These are phyloP conservation scores for Danio jaintianensis DNA, from an alignment of 2,797 vertebrate genomes.

Conservation along the genomic window DNA sequence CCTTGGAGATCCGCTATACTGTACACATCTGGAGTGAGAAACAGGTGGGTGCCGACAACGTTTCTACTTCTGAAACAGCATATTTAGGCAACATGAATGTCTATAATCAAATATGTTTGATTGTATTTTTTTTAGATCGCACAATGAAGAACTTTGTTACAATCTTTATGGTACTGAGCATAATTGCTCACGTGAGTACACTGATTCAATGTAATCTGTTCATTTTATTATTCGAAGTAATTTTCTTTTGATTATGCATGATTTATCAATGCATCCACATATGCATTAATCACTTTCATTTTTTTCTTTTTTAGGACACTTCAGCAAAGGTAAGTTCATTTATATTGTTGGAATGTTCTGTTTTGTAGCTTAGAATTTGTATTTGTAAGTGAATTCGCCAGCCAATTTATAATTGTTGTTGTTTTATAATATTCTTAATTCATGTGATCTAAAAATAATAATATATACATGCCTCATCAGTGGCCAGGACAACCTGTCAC, in stretches of 20 bases:
- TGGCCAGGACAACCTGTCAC: too few relatives aligned
- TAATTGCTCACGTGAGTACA: constrained; percentile 40
- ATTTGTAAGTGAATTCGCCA: too few relatives aligned
- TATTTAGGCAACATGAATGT: background rate
- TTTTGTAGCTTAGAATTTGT: too few relatives aligned
- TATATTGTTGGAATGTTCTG: background rate
- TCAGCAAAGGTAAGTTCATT: constrained; percentile 52
- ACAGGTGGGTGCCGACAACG: constrained; percentile 41
- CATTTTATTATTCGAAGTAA: background rate
- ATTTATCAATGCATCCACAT: background rate
- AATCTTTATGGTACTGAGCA: constrained; percentile 32
- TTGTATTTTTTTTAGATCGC: constrained; percentile 14
- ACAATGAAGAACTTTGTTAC: constrained; percentile 48
- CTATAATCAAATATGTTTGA: background rate
- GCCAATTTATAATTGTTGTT: too few relatives aligned
- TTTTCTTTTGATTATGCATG: background rate
- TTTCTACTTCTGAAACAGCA: background rate
- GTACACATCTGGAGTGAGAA: background rate
- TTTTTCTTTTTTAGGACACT: constrained; percentile 37
- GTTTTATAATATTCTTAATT: too few relatives aligned
- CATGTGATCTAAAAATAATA: too few relatives aligned
- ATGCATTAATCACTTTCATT: background rate
- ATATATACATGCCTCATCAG: too few relatives aligned
- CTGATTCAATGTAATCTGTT: background rate
- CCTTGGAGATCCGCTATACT: background rate